Percentiles rank a stretch among this genome's conserved stretches.
Evolutionary conservation across 2,797 vertebrate genomes (phyloP).

Genomic region (Macrochelys suwanniensis): DNA sequence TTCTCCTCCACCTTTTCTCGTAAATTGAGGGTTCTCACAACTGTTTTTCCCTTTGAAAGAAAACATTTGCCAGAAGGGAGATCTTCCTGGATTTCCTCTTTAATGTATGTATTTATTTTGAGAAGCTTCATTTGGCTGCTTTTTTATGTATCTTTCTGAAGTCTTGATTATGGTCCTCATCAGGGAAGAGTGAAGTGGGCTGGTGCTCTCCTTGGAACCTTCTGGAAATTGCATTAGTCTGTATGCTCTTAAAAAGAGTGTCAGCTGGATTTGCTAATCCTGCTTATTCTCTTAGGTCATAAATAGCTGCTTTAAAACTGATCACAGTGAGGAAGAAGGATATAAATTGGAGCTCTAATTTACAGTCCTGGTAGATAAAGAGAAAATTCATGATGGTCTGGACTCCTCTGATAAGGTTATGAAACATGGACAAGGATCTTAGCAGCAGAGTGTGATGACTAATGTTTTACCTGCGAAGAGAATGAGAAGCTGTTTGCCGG

Average conservation of each 20-base stretch:
- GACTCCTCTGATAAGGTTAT: rapidly evolving
- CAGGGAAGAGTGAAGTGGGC: background rate
- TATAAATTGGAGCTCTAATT: background rate
- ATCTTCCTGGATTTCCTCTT: background rate
- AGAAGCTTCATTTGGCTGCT: background rate
- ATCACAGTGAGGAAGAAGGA: background rate
- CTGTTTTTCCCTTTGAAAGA: conserved; percentile 13
- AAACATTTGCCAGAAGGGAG: background rate
- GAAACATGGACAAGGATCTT: background rate
- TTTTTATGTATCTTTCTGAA: background rate
- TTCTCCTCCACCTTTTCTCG: background rate
- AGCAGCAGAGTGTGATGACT: background rate
- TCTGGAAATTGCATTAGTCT: background rate
- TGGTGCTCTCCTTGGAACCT: background rate
- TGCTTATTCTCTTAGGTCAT: background rate
- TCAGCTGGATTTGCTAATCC: background rate
- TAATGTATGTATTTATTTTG: background rate
- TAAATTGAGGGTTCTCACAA: background rate
- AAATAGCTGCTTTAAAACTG: background rate
- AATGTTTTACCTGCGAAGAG: rapidly evolving
- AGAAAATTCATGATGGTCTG: background rate
- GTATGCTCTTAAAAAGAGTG: background rate
- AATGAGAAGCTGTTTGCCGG: background rate
- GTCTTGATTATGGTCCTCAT: background rate
- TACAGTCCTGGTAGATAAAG: background rate